Evolutionary conservation across 2,797 vertebrate species (phyloP).

Genomic region (Pipistrellus pygmaeus): DNA sequence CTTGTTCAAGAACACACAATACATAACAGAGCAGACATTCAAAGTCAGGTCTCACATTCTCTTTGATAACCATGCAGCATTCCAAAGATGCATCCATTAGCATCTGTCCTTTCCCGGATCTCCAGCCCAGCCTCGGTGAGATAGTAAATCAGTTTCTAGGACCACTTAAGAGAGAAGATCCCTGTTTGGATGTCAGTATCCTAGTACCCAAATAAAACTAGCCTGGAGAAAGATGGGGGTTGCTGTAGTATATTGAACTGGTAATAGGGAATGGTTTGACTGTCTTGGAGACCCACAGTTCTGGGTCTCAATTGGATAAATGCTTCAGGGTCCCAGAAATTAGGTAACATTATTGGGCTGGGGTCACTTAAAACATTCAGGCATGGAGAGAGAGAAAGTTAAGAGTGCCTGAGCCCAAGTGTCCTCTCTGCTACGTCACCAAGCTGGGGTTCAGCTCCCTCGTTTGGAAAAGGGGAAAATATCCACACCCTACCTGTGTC

Average conservation of each 20-base stretch:
- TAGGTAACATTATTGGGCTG: not conserved
- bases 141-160: not conserved
- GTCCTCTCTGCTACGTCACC: not conserved
- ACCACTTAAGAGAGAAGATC: not conserved
- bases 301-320: not conserved
- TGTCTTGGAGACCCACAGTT: not conserved
- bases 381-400: not conserved
- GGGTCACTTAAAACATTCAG: not conserved
- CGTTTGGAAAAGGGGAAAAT: not conserved
- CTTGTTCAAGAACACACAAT: not conserved
- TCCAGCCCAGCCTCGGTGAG: not conserved
- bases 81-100: not conserved
- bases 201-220: not conserved
- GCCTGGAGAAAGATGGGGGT: not conserved
- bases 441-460: not conserved
- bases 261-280: not conserved
- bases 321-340: not conserved
- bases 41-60: not conserved
- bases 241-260: not conserved
- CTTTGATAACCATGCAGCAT: not conserved
- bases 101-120: not conserved
- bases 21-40: not conserved
- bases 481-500: not conserved
- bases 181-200: not conserved
- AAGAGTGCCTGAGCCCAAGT: not conserved